These are phyloP conservation scores for Idaea aversata DNA, from an alignment of 2,888 invertebrate genomes.

Conservation along the genomic window DNA sequence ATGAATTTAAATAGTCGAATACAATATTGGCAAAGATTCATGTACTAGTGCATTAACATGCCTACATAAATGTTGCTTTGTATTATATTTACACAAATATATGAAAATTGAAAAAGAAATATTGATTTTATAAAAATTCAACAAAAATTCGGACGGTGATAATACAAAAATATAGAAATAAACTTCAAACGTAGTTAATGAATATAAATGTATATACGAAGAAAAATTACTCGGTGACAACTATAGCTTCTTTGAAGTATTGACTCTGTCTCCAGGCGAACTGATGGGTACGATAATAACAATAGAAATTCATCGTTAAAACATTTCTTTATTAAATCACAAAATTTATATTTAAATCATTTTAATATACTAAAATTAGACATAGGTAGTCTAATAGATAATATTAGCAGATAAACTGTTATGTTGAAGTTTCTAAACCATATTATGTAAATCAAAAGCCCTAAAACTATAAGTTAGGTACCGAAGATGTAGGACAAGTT, in stretches of 20 bases:
- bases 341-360: background rate
- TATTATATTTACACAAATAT: slow-evolving; percentile 28
- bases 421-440: no score
- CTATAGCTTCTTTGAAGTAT: slow-evolving; percentile 97
- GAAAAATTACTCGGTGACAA: slow-evolving; percentile 88
- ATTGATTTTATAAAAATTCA: slow-evolving; percentile 31
- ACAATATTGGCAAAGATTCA: slow-evolving; percentile 43
- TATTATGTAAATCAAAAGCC: no score
- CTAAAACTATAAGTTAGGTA: no score
- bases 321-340: slow-evolving; percentile 20
- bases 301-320: slow-evolving; percentile 68
- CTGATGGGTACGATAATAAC: slow-evolving; percentile 77
- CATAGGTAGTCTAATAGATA: no score
- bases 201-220: slow-evolving; percentile 76
- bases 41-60: slow-evolving; percentile 64
- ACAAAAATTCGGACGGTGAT: slow-evolving; percentile 51
- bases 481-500: no score
- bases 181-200: slow-evolving; percentile 66
- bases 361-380: no score
- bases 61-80: slow-evolving; percentile 53
- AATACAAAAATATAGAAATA: slow-evolving; percentile 59
- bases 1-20: slow-evolving; percentile 13
- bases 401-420: no score
- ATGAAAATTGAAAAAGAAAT: slow-evolving; percentile 34
- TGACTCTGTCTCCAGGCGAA: slow-evolving; percentile 98